Percentiles rank a stretch among this genome's conserved stretches.
phyloP scores from a whole-genome alignment of 2,797 vertebrate species.

The Gadopsis bispinosus region DNA sequence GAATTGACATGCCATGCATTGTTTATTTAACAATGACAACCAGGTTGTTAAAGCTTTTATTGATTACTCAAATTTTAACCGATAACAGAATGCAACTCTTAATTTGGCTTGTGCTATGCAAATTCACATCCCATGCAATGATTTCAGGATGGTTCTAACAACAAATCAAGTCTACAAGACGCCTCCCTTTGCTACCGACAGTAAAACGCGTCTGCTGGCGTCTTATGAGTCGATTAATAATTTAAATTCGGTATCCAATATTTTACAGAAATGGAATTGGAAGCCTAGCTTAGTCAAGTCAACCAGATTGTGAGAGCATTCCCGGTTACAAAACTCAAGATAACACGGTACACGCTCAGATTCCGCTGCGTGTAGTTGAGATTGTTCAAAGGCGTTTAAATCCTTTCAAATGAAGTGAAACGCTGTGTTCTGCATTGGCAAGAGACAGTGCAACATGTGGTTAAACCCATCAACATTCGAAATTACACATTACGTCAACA shows the following conservation, averaged over 20 bases:
- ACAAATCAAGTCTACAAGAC: not conserved
- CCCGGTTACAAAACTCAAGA: not conserved
- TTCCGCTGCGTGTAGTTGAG: too few relatives aligned
- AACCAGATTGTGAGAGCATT: not conserved
- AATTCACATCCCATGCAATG: not conserved
- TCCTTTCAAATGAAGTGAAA: not conserved
- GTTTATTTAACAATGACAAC: not conserved
- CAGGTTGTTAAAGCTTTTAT: not conserved
- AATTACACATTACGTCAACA: too few relatives aligned
- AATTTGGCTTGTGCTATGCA: not conserved
- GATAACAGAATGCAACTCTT: not conserved
- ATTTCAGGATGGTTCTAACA: not conserved
- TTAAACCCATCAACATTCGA: too few relatives aligned
- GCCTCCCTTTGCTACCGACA: not conserved
- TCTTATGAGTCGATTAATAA: not conserved
- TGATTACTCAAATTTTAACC: not conserved
- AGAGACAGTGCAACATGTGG: too few relatives aligned
- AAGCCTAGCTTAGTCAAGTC: not conserved
- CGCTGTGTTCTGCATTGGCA: too few relatives aligned
- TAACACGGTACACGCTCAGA: not conserved
- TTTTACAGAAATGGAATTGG: not conserved
- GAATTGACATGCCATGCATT: not conserved
- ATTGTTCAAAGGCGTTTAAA: not conserved
- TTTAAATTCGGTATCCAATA: not conserved
- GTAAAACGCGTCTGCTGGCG: not conserved